phyloP scores from a whole-genome alignment of 1,140 invertebrate species.

The Ladona fulva region DNA sequence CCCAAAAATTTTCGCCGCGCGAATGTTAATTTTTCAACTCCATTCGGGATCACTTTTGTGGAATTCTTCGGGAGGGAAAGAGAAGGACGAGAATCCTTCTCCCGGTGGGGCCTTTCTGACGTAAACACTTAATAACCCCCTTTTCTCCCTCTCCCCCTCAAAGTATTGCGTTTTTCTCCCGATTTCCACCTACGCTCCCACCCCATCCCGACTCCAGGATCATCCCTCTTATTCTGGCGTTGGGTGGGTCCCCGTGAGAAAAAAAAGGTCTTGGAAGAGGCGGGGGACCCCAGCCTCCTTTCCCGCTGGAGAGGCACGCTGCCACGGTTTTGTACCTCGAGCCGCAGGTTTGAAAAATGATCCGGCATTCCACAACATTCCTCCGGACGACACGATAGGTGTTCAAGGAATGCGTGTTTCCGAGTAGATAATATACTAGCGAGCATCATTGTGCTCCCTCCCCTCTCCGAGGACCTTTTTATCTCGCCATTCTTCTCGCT shows the following conservation, averaged over 20 bases:
- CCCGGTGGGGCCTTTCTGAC: too few relatives aligned
- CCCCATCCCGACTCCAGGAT: not conserved
- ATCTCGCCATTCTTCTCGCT: constrained; percentile 1
- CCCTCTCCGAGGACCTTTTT: not conserved
- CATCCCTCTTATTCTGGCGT: not conserved
- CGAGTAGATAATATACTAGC: not conserved
- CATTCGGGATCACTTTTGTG: too few relatives aligned
- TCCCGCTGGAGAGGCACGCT: not conserved
- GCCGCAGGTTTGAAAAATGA: not conserved
- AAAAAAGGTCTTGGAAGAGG: not conserved
- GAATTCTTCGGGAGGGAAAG: too few relatives aligned
- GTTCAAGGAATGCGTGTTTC: not conserved
- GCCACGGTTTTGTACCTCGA: not conserved
- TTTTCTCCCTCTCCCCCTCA: not conserved
- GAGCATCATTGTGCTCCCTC: constrained; percentile 1
- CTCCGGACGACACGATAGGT: not conserved
- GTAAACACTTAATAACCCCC: not conserved
- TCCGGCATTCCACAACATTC: not conserved
- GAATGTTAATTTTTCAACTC: too few relatives aligned
- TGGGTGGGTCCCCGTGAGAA: not conserved
- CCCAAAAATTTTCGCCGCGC: too few relatives aligned
- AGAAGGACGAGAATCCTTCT: too few relatives aligned
- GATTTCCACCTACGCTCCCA: not conserved
- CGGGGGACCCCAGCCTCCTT: not conserved
- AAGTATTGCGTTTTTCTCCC: not conserved